These are phyloP conservation scores for Heterochromis multidens DNA, from an alignment of 2,113 vertebrate species.

Conservation along the genomic window DNA sequence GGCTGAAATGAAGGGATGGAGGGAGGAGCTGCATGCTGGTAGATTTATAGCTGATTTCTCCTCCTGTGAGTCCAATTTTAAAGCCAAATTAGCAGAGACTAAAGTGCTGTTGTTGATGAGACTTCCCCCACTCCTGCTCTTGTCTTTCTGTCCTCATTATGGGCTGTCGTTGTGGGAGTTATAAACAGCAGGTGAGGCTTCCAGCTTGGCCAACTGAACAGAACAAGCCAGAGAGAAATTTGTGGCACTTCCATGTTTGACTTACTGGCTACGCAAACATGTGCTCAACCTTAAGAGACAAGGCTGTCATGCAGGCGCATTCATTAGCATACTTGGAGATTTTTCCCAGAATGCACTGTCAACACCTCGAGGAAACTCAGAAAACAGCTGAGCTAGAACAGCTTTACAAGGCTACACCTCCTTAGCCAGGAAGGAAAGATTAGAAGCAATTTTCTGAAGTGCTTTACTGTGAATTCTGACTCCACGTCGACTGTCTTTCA, in stretches of 20 bases:
- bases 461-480: background rate
- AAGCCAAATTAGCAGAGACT: background rate
- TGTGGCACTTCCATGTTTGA: background rate
- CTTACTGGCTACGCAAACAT: background rate
- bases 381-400: background rate
- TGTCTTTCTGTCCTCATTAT: background rate
- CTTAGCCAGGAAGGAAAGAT: constrained; percentile 4
- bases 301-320: background rate
- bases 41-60: background rate
- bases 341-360: background rate
- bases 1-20: background rate
- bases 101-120: background rate
- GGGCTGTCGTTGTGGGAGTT: background rate
- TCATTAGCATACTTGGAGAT: no score
- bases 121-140: background rate
- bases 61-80: background rate
- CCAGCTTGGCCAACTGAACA: background rate
- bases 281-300: background rate
- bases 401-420: background rate
- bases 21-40: background rate
- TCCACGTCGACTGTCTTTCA: background rate
- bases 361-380: background rate
- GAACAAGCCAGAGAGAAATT: background rate
- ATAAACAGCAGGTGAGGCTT: background rate
- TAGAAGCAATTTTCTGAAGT: background rate